These are phyloP conservation scores for Malurus cyaneus DNA, from an alignment of 2,113 vertebrate genomes.

Conservation along the genomic window DNA sequence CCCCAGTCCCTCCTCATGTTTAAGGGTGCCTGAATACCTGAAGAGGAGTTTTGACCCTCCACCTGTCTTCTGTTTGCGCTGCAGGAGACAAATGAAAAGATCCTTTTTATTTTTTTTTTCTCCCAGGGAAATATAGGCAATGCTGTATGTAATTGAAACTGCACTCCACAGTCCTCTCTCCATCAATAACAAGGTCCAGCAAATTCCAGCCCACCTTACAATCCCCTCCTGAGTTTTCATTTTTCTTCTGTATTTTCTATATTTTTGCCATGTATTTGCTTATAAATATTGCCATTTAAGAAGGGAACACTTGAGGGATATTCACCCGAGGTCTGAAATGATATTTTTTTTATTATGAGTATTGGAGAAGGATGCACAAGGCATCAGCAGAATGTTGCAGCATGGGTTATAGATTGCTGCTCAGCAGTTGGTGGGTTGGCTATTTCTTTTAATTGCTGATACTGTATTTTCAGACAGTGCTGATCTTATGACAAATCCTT, in stretches of 20 bases:
- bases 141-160: not conserved
- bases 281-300: not conserved
- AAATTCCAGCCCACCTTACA: not conserved
- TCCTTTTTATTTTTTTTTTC: not conserved
- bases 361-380: not conserved
- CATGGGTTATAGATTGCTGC: constrained; percentile 35
- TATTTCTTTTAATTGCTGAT: constrained; percentile 59
- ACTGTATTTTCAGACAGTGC: constrained; percentile 36
- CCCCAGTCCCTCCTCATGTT: not conserved
- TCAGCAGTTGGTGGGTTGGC: constrained; percentile 35
- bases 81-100: not conserved
- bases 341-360: not conserved
- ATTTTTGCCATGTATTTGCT: not conserved
- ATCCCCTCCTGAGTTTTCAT: not conserved
- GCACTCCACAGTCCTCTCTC: not conserved
- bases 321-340: not conserved
- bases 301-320: not conserved
- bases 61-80: not conserved
- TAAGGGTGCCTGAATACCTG: not conserved
- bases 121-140: not conserved
- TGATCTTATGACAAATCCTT: constrained; percentile 46
- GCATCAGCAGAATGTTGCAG: constrained; percentile 43
- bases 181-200: not conserved
- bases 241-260: not conserved
- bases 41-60: not conserved